Percentiles rank a stretch among this genome's conserved stretches.
Evolutionary conservation across 2,797 vertebrate species (phyloP).

Genomic region (Sebastes variabilis): DNA sequence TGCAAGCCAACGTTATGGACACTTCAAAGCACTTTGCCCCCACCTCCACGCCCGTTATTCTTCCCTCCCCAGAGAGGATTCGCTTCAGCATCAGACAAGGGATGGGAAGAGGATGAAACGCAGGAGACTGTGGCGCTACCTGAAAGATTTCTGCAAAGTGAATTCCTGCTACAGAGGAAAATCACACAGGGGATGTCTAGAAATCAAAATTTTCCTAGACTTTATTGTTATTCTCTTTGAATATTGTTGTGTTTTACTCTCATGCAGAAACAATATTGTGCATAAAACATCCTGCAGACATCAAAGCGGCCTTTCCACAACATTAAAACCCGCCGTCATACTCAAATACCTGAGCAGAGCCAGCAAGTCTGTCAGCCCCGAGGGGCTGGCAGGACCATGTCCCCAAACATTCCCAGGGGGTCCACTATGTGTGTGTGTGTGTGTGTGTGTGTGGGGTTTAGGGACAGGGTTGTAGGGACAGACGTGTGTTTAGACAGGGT

Average conservation of each 20-base stretch:
- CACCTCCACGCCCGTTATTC: slow-evolving; percentile 69
- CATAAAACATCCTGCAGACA: slow-evolving; percentile 28
- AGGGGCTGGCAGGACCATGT: slow-evolving; percentile 64
- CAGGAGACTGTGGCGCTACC: slow-evolving; percentile 24
- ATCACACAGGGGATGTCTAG: neutral
- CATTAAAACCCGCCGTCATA: slow-evolving; percentile 41
- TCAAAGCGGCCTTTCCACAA: slow-evolving; percentile 43
- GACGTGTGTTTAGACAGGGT: slow-evolving; percentile 78
- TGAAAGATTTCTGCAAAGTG: slow-evolving; percentile 21
- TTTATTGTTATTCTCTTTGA: neutral
- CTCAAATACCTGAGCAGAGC: slow-evolving; percentile 74
- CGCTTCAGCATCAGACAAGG: slow-evolving; percentile 54
- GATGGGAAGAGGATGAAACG: slow-evolving; percentile 47
- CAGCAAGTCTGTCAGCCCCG: slow-evolving; percentile 66
- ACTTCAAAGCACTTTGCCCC: slow-evolving; percentile 78
- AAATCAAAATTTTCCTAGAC: neutral
- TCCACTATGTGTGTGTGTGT: slow-evolving; percentile 41
- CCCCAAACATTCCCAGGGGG: slow-evolving; percentile 80
- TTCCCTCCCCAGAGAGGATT: slow-evolving; percentile 63
- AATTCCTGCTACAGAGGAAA: neutral
- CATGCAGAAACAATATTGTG: slow-evolving; percentile 17
- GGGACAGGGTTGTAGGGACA: slow-evolving; percentile 56
- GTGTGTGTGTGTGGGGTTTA: slow-evolving; percentile 39
- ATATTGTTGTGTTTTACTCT: neutral
- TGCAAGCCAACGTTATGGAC: slow-evolving; percentile 74